Conservation (phyloP, 2,113 vertebrate species). For the Prinia subflava region DNA sequence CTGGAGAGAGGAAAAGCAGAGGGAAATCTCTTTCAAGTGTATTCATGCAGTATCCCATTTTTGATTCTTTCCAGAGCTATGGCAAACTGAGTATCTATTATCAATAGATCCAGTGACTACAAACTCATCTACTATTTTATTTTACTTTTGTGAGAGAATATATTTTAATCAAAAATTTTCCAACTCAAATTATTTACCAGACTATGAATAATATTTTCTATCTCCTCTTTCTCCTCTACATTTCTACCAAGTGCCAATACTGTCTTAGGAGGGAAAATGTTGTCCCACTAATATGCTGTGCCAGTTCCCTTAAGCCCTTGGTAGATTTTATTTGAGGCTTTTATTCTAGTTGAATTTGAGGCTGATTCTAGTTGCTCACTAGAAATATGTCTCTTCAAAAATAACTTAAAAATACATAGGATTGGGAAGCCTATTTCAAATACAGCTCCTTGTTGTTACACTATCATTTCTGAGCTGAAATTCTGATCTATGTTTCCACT, state of each 20-base stretch:
- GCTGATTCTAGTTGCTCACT: neutral
- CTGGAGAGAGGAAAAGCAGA: neutral
- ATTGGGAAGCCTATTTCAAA: constrained; percentile 18
- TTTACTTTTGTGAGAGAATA: neutral
- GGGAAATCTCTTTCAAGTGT: neutral
- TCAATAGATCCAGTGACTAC: neutral
- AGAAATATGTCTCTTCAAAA: neutral
- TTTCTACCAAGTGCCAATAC: neutral
- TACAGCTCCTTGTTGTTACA: neutral
- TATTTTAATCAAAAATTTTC: neutral
- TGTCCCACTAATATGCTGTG: neutral
- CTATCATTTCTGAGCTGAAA: constrained; percentile 19
- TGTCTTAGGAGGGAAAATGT: neutral
- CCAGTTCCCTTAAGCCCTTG: neutral
- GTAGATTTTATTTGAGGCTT: neutral
- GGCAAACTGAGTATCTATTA: neutral
- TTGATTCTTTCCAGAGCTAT: neutral
- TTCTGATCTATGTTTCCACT: constrained; percentile 20
- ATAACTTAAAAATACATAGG: constrained; percentile 3
- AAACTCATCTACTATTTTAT: neutral
- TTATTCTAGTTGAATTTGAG: neutral
- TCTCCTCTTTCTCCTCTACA: neutral
- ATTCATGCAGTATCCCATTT: neutral
- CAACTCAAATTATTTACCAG: neutral
- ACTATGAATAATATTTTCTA: neutral